Conservation (phyloP, 2,113 vertebrate genomes). For the Chloroceryle aenea region DNA sequence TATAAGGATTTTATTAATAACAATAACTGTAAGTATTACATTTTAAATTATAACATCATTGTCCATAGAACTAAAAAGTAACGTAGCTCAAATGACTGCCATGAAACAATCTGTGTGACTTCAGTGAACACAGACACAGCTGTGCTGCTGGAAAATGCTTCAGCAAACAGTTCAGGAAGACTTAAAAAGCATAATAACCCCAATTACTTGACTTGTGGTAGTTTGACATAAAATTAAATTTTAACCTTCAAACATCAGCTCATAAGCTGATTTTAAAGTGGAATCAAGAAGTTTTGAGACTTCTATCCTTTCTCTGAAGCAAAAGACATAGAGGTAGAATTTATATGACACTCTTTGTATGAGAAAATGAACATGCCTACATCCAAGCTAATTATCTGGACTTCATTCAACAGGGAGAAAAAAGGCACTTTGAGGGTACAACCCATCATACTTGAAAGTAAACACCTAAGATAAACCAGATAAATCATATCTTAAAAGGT, state of each 20-base stretch:
- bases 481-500: background rate
- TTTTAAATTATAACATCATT: background rate
- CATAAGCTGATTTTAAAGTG: conserved; percentile 54
- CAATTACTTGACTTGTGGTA: background rate
- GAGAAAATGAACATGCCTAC: background rate
- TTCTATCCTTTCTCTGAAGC: conserved; percentile 39
- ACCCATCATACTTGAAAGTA: background rate
- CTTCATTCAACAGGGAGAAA: background rate
- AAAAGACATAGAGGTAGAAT: conserved; percentile 30
- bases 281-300: conserved; percentile 47
- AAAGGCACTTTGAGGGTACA: background rate
- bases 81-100: background rate
- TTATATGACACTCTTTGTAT: background rate
- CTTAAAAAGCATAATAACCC: background rate
- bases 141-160: background rate
- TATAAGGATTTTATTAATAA: background rate
- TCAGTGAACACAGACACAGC: background rate
- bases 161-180: conserved; percentile 25
- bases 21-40: background rate
- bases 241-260: conserved; percentile 45
- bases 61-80: background rate
- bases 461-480: background rate
- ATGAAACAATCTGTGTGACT: background rate
- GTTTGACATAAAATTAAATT: conserved; percentile 31
- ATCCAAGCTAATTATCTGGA: background rate